phyloP scores from a whole-genome alignment of 2,888 invertebrate species.

The Mythimna impura region DNA sequence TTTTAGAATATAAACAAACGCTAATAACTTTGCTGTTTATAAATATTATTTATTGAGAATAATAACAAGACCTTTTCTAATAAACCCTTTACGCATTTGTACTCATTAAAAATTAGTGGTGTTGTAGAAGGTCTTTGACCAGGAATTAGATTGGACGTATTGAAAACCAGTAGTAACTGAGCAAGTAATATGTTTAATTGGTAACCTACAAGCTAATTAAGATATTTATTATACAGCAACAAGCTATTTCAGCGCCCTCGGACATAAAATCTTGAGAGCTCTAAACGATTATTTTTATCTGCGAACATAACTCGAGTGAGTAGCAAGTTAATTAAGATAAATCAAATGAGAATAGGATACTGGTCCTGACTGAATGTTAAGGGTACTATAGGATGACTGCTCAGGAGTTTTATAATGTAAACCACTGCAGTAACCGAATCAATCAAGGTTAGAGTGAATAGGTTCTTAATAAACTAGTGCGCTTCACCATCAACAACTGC shows the following conservation, averaged over 20 bases:
- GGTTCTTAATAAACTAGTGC: no score
- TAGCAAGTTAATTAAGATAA: conserved; percentile 10
- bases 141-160: neutral
- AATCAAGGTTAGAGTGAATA: no score
- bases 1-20: no score
- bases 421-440: no score
- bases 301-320: conserved; percentile 13
- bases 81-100: no score
- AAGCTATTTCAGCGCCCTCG: conserved; percentile 13
- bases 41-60: no score
- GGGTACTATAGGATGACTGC: neutral
- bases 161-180: neutral
- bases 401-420: no score
- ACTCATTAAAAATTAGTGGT: no score
- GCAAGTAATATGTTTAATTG: neutral
- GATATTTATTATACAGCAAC: conserved; percentile 20
- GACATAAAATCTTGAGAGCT: conserved; percentile 27
- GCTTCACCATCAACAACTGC: no score
- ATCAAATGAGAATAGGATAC: neutral
- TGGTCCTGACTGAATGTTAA: neutral
- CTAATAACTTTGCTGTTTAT: no score
- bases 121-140: neutral
- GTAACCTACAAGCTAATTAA: conserved; percentile 11
- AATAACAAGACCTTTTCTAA: no score
- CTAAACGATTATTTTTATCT: conserved; percentile 27